Evolutionary conservation across 2,888 invertebrate species (phyloP).

Genomic region (Erebia epiphron): DNA sequence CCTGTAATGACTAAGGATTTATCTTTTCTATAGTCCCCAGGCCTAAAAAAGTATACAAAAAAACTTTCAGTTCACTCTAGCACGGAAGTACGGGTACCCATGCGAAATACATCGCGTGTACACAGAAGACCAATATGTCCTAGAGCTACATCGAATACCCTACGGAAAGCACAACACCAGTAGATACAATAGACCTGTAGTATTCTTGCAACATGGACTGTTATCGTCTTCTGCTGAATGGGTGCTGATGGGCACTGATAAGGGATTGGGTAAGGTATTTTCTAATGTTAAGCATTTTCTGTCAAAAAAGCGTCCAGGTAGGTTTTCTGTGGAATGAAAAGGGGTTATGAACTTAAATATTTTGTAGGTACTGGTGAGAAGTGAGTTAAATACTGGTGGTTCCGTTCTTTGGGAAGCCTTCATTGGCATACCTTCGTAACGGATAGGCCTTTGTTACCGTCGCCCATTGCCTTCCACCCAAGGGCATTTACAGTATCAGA

Average conservation of each 20-base stretch:
- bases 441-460: no score
- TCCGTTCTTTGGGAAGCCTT: no score
- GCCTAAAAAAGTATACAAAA: neutral
- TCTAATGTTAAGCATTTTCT: neutral
- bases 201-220: conserved; percentile 92
- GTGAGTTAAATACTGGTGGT: no score
- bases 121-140: conserved; percentile 91
- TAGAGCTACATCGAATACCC: conserved; percentile 92
- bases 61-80: conserved; percentile 60
- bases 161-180: conserved; percentile 61
- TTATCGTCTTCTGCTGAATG: conserved; percentile 90
- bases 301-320: no score
- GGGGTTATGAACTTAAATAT: no score
- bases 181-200: conserved; percentile 68
- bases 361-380: no score
- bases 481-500: no score
- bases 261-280: conserved; percentile 73
- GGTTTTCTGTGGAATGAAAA: no score
- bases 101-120: conserved; percentile 87
- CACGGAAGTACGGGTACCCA: conserved; percentile 85
- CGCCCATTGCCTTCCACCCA: no score
- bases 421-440: no score
- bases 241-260: conserved; percentile 87
- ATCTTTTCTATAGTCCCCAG: neutral
- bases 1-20: neutral